Conservation (phyloP, 1,140 invertebrate genomes). For the Drosophila sp. region DNA sequence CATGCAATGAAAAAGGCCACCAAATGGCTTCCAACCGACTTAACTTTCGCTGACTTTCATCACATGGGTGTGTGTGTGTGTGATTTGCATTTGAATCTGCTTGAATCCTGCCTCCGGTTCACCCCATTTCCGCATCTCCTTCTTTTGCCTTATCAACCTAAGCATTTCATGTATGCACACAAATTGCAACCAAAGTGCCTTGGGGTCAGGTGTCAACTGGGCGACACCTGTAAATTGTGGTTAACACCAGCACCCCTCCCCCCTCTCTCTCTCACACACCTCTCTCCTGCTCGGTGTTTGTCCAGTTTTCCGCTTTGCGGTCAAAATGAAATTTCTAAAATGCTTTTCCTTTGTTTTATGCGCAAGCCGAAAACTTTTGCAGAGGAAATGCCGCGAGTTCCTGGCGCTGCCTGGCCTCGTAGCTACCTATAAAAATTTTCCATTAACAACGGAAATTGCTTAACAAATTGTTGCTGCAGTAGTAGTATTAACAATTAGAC, state of each 20-base stretch:
- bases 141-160: constrained; percentile 17
- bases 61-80: constrained; percentile 47
- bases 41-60: constrained; percentile 51
- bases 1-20: constrained; percentile 74
- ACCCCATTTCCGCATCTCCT: not conserved
- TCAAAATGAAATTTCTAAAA: constrained; percentile 81
- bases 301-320: constrained; percentile 60
- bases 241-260: constrained; percentile 47
- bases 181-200: constrained; percentile 55
- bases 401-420: constrained; percentile 31
- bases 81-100: constrained; percentile 69
- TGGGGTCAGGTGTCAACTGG: constrained; percentile 67
- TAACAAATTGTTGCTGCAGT: constrained; percentile 57
- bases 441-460: constrained; percentile 75
- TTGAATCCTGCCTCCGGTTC: constrained; percentile 13
- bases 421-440: constrained; percentile 34
- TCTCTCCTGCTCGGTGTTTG: constrained; percentile 20
- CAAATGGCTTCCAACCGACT: constrained; percentile 54
- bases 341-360: constrained; percentile 78
- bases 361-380: constrained; percentile 44
- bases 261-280: constrained; percentile 20
- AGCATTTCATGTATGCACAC: constrained; percentile 67
- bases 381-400: constrained; percentile 72
- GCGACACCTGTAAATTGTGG: constrained; percentile 81
- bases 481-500: constrained; percentile 12